Conservation (phyloP, 2,113 vertebrate genomes). For the Orycteropus afer region DNA sequence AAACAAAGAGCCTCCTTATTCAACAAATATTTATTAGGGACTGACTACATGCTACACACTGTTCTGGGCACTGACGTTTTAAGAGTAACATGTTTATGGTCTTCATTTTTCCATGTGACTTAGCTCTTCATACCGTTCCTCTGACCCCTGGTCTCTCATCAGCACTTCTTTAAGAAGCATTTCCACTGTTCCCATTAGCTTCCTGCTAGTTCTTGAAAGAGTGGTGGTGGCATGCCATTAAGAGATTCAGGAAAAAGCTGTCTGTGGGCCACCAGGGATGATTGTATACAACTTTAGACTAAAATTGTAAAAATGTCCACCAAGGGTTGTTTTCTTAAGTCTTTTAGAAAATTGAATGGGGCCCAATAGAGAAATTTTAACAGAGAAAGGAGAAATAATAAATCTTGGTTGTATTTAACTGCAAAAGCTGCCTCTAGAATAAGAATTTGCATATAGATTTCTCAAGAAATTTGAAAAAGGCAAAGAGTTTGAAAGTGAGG, state of each 20-base stretch:
- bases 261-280: background rate
- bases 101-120: background rate
- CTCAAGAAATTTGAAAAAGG: constrained; percentile 57
- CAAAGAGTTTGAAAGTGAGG: background rate
- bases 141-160: background rate
- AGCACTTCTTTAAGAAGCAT: background rate
- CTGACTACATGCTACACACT: background rate
- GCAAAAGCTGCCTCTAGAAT: constrained; percentile 19
- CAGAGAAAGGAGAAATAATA: constrained; percentile 29
- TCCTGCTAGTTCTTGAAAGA: background rate
- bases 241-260: background rate
- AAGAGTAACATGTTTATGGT: background rate
- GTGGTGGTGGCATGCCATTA: background rate
- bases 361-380: constrained; percentile 41
- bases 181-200: background rate
- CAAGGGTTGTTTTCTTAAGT: background rate
- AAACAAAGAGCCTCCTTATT: background rate
- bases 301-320: background rate
- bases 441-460: constrained; percentile 61
- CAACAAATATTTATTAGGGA: background rate
- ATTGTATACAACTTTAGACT: no score
- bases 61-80: background rate
- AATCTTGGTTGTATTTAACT: constrained; percentile 54
- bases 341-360: constrained; percentile 16
- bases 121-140: background rate